Evolutionary conservation across 2,797 vertebrate species (phyloP), one percentile per base, ranked within the genome.

Genomic region (Pelodytes ibericus): DNA sequence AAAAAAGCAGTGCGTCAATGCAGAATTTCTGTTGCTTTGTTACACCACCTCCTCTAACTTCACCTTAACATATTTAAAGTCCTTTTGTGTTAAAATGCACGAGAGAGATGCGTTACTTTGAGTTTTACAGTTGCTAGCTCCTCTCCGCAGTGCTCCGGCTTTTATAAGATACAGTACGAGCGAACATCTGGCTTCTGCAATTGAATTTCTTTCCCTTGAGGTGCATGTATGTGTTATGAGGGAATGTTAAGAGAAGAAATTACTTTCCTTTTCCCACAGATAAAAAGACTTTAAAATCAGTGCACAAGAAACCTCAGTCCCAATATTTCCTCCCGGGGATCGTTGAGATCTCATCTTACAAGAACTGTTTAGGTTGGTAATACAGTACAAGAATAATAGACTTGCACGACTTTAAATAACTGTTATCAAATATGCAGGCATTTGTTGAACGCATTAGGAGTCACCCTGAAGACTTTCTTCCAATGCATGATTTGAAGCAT

Each of bases 401-500:
- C 70, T 67, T 13, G 41, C 44, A 18, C 41, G 76, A 62, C 47
- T 69, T 79, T 69, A 79, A 74, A 79, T 73, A 79, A 79, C 63
- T 68, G 71, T 69, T 68, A 73, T 73, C 64, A 72, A 73, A 79
- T 80, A 80, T 73, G 71, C 57, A 79, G 63, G 71, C 72, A 60
- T 74, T 79, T 78, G 62, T 30, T 72, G 70, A 68, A 72, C 66
- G 75, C 75, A 67, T 79, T 79, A 79, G 53, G 65, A 79, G 78
- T 73, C 66, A 79, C 80, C 86, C 73, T 68, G 68, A 85, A 82
- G 81, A 79, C 56, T 76, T 30, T 75, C 60, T 76, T 77, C 80
- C 85, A 78, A 82, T 83, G 79, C 67, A 47, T 20, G 30, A 26
- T 76, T 72, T 76, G 82, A 84, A 82, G 70, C 85, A 80, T 75